Base-by-base conservation (phyloP, 2,888 invertebrate species). In the Erebia ligea region DNA sequence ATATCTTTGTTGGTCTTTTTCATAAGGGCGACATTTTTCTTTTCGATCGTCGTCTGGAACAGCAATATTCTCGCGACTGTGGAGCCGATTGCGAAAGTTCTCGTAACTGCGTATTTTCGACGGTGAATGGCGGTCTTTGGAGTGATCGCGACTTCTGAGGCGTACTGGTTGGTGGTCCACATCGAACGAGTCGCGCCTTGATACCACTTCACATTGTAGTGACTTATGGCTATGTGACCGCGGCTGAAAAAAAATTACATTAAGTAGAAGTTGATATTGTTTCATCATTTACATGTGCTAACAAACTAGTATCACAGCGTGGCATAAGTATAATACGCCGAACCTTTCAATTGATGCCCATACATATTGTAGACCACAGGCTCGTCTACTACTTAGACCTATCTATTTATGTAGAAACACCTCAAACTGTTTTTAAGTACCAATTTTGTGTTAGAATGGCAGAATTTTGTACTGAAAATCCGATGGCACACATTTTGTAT, bases 211-310 rank as follows among this genome's bases (percentile, higher is more conserved):
- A 73, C 91, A 91, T 79, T 92, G 91, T 40, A 92, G 76, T 1
- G 92, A 92, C 78, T 92, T 92, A 77, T 92, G 89, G 63, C 92
- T 92, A 19, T 85, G 86, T n/a, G 85, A 82, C 50, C 87, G 86
- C 15, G 80, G 77, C 92, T 91, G 78, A 62, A 84, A 86, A 9
- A 42, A n/a, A 34, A 34, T 34, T 5, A 8, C 48, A 21, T 25
- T 45, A 21, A 66, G n/a, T 19, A 52, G 50, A 15, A 15, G n/a
- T 15, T 45, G n/a, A 34, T 34, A 34, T 34, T 5, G 34, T 34
- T 34, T 34, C 34, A 34, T 34, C 34, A 6, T 34, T 25, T 25
- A 25, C 25, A 3, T 2, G 25, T 4, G 2, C 21, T 21, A 21
- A 3, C 25, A 25, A 34, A 34, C 34, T 34, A 34, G 34, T 34